Conservation (phyloP, 1,140 invertebrate species). For the Tetramorium simillimum region DNA sequence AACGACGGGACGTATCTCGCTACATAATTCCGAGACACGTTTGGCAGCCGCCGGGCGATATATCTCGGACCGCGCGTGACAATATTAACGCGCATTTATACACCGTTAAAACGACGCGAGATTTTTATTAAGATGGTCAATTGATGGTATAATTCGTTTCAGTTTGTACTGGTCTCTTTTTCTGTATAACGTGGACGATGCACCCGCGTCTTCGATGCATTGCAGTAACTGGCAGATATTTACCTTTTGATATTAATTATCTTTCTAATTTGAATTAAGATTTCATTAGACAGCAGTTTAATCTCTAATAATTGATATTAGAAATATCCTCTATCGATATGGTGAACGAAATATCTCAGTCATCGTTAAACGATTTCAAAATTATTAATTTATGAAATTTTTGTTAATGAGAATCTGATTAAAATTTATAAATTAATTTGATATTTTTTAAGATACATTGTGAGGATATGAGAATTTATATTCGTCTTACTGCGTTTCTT, state of each 20-base stretch:
- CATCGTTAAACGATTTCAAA: background rate
- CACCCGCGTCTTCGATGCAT: background rate
- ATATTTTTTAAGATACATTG: background rate
- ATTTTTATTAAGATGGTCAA: constrained; percentile 15
- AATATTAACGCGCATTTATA: constrained; percentile 28
- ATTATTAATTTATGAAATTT: background rate
- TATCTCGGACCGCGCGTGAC: background rate
- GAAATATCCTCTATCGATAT: background rate
- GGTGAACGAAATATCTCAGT: background rate
- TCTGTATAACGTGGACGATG: background rate
- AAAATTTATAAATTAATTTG: too few species aligned
- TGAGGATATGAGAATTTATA: background rate
- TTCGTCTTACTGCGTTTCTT: background rate
- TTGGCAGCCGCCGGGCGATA: background rate
- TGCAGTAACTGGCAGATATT: background rate
- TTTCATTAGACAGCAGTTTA: background rate
- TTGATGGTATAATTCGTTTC: constrained; percentile 3
- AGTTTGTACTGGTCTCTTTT: background rate
- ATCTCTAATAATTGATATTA: background rate
- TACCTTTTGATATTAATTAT: background rate
- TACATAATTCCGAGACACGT: constrained; percentile 23
- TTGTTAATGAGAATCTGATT: background rate
- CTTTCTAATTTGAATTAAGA: background rate
- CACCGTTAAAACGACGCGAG: constrained; percentile 25
- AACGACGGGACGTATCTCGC: constrained; percentile 38